Evolutionary conservation across 2,113 vertebrate species (phyloP), one percentile per base, ranked within the genome.

Genomic region (Ondatra zibethicus): DNA sequence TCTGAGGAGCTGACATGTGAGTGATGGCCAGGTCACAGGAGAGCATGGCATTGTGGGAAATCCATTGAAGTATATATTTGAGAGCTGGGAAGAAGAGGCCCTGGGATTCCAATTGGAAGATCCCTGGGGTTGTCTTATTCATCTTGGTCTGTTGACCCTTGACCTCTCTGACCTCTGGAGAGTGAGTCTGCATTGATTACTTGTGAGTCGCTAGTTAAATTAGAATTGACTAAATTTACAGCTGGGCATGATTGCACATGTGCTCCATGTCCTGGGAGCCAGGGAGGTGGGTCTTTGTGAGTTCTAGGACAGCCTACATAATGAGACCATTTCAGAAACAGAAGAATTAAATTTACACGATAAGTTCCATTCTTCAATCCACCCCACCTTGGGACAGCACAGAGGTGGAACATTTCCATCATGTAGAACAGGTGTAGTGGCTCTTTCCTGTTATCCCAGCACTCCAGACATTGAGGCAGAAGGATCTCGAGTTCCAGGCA

Each of bases 301-400:
- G 39, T 65, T 65, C 45, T 12, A 29, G 76, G 55, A 13, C 25
- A 84, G 21, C 52, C n/a, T 84, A 42, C 81, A 29, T 9, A 29
- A n/a, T 17, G 58, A 63, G 81, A 7, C 58, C 13, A n/a, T 63
- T 84, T 84, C 29, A 55, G 36, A 61, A 63, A 42, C 3, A 85
- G 45, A 85, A 63, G n/a, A 63, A 31, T 66, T 58, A 17, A 81
- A 89, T 52, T 91, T 5, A 84, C 84, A 55, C 76, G 8, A 76
- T 88, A 58, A 42, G 3, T 72, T 82, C 29, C 17, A 50, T 82
- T 89, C 25, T 39, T 96, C 7, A 33, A 0, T 4, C 55, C 21
- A 16, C 65, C 1, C 65, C 1, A 0, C 31, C 6, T 25, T 19
- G 42, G 78, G 42, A 5, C 0, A 2, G 47, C 0, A 0, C 42